phyloP scores from a whole-genome alignment of 1,140 invertebrate species.

The Zaprionus taronus region DNA sequence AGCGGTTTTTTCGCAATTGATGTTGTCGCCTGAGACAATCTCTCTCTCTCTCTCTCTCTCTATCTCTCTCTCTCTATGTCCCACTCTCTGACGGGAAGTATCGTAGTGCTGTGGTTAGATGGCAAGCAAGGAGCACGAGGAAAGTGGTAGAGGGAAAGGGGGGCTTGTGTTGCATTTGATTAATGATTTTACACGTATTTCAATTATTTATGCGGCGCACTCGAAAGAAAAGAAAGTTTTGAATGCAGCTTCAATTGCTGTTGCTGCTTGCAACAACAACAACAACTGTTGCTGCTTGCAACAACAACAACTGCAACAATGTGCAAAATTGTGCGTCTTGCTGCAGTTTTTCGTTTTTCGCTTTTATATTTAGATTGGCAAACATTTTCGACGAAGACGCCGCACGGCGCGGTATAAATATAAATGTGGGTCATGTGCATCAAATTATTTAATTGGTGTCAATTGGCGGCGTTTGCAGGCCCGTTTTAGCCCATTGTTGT shows the following conservation, averaged over 20 bases:
- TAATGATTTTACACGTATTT: slow-evolving; percentile 47
- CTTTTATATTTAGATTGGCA: slow-evolving; percentile 28
- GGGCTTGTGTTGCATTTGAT: slow-evolving; percentile 35
- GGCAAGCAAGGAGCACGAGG: neutral
- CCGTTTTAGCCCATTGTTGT: slow-evolving; percentile 46
- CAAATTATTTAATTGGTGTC: slow-evolving; percentile 83
- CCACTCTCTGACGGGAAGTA: neutral
- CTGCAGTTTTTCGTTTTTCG: slow-evolving; percentile 31
- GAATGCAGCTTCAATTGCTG: slow-evolving; percentile 14
- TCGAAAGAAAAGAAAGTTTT: slow-evolving; percentile 47
- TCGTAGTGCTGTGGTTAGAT: slow-evolving; percentile 25
- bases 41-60: neutral
- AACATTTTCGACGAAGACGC: neutral
- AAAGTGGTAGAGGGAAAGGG: neutral
- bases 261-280: slow-evolving; percentile 15
- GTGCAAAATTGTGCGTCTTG: slow-evolving; percentile 34
- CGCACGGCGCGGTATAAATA: slow-evolving; percentile 60
- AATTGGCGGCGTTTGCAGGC: slow-evolving; percentile 62
- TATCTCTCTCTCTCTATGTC: neutral
- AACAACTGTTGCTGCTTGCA: slow-evolving; percentile 17
- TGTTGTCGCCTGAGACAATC: slow-evolving; percentile 4
- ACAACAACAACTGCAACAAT: slow-evolving; percentile 13
- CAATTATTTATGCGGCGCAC: slow-evolving; percentile 36
- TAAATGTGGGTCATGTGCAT: slow-evolving; percentile 82
- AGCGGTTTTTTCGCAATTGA: neutral